These are phyloP conservation scores for Girardia tigrina DNA, from an alignment of 2,888 invertebrate species.

Conservation along the genomic window DNA sequence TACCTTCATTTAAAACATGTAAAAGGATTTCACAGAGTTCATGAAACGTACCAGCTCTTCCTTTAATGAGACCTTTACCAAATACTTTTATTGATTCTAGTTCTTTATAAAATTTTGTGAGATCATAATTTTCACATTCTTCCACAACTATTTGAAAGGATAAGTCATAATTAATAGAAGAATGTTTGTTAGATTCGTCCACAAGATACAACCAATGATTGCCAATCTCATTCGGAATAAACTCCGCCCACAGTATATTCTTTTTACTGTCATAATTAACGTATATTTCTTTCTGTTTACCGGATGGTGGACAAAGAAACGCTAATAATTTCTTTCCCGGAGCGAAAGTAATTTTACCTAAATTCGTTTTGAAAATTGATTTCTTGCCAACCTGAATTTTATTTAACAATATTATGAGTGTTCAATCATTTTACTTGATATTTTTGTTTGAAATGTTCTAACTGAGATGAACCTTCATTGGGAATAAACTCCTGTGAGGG, in stretches of 20 bases:
- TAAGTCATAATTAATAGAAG: neutral
- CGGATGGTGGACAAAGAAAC: neutral
- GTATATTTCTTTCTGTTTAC: neutral
- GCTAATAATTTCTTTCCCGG: neutral
- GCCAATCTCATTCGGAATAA: neutral
- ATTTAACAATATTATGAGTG: too few relatives aligned
- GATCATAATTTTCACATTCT: neutral
- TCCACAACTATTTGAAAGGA: neutral
- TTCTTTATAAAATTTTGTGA: neutral
- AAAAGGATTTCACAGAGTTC: neutral
- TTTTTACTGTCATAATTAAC: neutral
- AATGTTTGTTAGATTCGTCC: neutral
- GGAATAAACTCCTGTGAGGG: neutral
- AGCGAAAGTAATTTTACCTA: neutral
- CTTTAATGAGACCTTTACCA: neutral
- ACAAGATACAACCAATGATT: neutral
- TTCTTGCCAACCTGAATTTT: neutral
- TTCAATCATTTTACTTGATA: neutral
- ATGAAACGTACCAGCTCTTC: neutral
- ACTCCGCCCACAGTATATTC: neutral
- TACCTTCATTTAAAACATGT: neutral
- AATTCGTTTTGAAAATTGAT: neutral
- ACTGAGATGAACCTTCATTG: neutral
- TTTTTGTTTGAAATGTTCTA: neutral
- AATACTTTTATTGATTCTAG: constrained; percentile 1